Percentiles rank a stretch among this genome's conserved stretches.
phyloP scores from a whole-genome alignment of 2,888 invertebrate genomes.

The Noctua comes region DNA sequence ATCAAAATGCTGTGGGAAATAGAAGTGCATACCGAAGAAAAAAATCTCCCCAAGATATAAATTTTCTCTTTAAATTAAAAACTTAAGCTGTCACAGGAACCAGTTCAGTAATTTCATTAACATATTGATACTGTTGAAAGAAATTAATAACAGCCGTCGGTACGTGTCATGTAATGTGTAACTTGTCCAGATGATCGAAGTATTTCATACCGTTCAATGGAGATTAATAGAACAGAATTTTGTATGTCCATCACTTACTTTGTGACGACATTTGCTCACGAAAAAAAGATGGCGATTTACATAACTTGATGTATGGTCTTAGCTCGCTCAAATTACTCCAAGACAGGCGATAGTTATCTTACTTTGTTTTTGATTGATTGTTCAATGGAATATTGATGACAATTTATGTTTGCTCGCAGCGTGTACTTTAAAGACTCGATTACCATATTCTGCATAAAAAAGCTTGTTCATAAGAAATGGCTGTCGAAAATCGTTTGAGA shows the following conservation, averaged over 20 bases:
- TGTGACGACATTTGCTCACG: slow-evolving; percentile 63
- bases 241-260: slow-evolving; percentile 67
- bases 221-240: slow-evolving; percentile 69
- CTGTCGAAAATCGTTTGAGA: slow-evolving; percentile 45
- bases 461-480: slow-evolving; percentile 35
- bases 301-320: slow-evolving; percentile 69
- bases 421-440: slow-evolving; percentile 49
- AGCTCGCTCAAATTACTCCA: slow-evolving; percentile 63
- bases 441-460: slow-evolving; percentile 45
- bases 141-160: slow-evolving; percentile 70
- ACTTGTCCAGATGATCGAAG: slow-evolving; percentile 67
- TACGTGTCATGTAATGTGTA: slow-evolving; percentile 65
- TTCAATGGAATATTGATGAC: slow-evolving; percentile 59
- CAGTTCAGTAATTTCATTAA: slow-evolving; percentile 73
- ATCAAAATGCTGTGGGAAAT: slow-evolving; percentile 14
- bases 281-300: slow-evolving; percentile 65
- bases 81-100: slow-evolving; percentile 51
- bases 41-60: slow-evolving; percentile 12
- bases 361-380: slow-evolving; percentile 70
- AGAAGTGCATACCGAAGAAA: slow-evolving; percentile 9
- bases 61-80: slow-evolving; percentile 51
- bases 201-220: slow-evolving; percentile 67
- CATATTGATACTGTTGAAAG: slow-evolving; percentile 74
- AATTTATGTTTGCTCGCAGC: slow-evolving; percentile 48
- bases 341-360: slow-evolving; percentile 65